Percentiles rank a stretch among this genome's conserved stretches.
These are phyloP conservation scores for Dasypogon diadema DNA, from an alignment of 2,888 invertebrate species.

Conservation along the genomic window DNA sequence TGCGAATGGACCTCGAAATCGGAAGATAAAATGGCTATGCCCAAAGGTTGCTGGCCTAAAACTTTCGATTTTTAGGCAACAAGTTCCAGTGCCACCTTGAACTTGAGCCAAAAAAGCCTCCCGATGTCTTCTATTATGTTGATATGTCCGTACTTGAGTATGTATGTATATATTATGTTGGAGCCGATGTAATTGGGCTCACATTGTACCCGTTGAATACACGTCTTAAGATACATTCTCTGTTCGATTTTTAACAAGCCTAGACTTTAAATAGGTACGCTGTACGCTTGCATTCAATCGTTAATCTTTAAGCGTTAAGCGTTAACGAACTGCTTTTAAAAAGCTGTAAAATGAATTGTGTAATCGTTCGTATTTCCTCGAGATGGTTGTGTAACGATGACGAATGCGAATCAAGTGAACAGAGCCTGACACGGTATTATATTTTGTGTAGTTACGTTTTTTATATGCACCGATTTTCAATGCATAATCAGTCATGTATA, in stretches of 20 bases:
- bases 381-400: constrained; percentile 13
- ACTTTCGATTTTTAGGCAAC: constrained; percentile 10
- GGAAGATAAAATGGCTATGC: background rate
- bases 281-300: background rate
- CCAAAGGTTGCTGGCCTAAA: background rate
- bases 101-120: constrained; percentile 20
- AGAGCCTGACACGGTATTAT: background rate
- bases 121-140: background rate
- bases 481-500: too few relatives aligned
- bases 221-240: background rate
- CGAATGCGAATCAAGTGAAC: background rate
- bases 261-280: too few relatives aligned
- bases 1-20: background rate
- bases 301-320: background rate
- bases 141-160: background rate
- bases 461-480: background rate
- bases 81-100: constrained; percentile 7
- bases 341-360: constrained; percentile 16
- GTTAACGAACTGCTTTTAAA: background rate
- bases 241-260: background rate
- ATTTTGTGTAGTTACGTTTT: background rate
- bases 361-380: constrained; percentile 16
- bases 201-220: background rate
- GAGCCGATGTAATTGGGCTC: background rate
- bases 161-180: background rate